A percentile compares a stretch with the other conserved stretches of the same genome.
phyloP scores from a whole-genome alignment of 2,113 vertebrate genomes.

The Picathartes gymnocephalus region DNA sequence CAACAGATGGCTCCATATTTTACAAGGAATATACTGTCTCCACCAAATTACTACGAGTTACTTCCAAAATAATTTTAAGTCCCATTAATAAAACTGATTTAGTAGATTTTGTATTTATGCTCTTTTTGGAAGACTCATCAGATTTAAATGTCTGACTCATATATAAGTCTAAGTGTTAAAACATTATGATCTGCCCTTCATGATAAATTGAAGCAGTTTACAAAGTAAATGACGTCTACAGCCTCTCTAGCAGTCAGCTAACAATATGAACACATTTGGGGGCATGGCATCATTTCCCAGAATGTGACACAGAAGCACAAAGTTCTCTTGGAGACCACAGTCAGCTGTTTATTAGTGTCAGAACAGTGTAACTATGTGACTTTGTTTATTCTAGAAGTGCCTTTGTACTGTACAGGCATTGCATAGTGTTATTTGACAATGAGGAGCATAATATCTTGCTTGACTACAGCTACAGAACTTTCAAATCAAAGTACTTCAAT shows the following conservation, averaged over 20 bases:
- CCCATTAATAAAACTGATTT: conserved; percentile 56
- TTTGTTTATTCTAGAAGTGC: conserved; percentile 34
- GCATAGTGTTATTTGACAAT: neutral
- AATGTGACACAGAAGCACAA: conserved; percentile 36
- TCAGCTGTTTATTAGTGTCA: conserved; percentile 51
- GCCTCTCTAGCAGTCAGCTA: conserved; percentile 44
- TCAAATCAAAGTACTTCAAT: conserved; percentile 21
- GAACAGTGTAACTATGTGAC: conserved; percentile 5
- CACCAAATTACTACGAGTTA: conserved; percentile 37
- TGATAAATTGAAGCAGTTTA: conserved; percentile 56
- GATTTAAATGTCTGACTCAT: conserved; percentile 32
- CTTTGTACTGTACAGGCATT: neutral
- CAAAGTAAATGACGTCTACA: conserved; percentile 51
- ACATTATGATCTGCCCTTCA: conserved; percentile 32
- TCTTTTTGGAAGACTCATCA: conserved; percentile 45
- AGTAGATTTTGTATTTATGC: conserved; percentile 3
- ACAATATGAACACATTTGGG: conserved; percentile 24
- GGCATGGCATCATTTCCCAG: conserved; percentile 34
- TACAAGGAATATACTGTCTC: conserved; percentile 31
- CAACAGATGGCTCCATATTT: conserved; percentile 41
- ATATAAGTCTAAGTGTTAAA: conserved; percentile 8
- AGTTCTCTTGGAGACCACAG: conserved; percentile 10
- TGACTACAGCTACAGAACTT: conserved; percentile 8
- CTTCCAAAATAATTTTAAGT: conserved; percentile 45
- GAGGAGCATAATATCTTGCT: neutral